Evolutionary conservation across 2,888 invertebrate genomes (phyloP), one percentile per base, ranked within the genome.

Genomic region (Chymomyza amoena): DNA sequence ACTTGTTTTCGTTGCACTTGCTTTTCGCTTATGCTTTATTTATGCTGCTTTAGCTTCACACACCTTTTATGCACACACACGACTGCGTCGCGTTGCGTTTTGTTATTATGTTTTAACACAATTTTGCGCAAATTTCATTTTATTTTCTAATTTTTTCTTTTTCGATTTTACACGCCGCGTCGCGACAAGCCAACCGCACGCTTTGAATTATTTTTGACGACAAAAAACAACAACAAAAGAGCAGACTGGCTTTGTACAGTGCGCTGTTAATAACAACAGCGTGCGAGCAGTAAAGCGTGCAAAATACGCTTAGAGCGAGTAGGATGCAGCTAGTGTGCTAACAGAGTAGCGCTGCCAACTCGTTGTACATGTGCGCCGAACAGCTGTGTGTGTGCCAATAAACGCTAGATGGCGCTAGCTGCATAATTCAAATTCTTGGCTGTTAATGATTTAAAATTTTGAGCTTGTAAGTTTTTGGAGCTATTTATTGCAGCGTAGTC

Each of bases 41-140:
- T 70, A 32, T 39, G 20, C 54, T 28, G 57, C 18, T 28, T 50
- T 70, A 16, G 36, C 52, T 32, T 32, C 78, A 75, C 73, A 70
- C 80, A 73, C 75, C 78, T 80, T 75, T 54, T 78, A 78, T 78
- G 66, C 39, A 36, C 72, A 73, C 73, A 18, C 57, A 25, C 25
- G 57, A 18, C 57, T 25, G 25, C 25, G 18, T 13, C 25, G 15
- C 18, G 13, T 57, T 57, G 57, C 16, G 15, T 57, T 57, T 57
- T 57, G 52, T 74, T 68, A 56, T 79, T 69, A 73, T 71, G 45
- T 52, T 74, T 77, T 69, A 67, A 69, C 66, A 66, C 70, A 61
- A 68, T 77, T 75, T 81, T 72, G 80, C 80, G 81, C 84, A 79
- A 73, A 76, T 77, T 59, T 72, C 79, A 84, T 81, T 81, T 77